Conservation (phyloP, 2,797 vertebrate genomes). For the Buphagus erythrorhynchus region DNA sequence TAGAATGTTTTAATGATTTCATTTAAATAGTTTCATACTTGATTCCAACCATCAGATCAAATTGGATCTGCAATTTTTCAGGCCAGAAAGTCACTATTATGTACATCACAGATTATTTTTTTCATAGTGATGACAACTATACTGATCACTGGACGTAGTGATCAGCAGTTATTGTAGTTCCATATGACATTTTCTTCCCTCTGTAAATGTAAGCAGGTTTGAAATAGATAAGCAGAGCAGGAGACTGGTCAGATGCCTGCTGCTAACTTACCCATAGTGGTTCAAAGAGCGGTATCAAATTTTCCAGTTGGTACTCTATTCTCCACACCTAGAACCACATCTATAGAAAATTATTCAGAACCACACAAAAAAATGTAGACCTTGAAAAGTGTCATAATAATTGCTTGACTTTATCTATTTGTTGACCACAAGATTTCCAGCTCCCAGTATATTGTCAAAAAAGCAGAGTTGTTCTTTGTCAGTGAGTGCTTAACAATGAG, state of each 20-base stretch:
- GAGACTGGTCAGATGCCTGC: not conserved
- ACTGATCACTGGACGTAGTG: not conserved
- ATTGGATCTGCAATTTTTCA: not conserved
- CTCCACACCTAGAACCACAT: not conserved
- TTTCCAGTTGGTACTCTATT: not conserved
- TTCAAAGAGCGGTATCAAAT: not conserved
- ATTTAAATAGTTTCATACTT: not conserved
- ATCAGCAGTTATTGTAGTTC: not conserved
- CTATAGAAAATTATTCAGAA: not conserved
- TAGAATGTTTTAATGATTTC: not conserved
- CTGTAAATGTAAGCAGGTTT: not conserved
- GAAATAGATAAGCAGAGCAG: not conserved
- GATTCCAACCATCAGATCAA: not conserved
- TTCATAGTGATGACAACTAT: not conserved
- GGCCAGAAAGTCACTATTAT: not conserved
- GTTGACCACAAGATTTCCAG: not conserved
- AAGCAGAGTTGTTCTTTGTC: not conserved
- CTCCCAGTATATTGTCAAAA: not conserved
- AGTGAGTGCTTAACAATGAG: not conserved
- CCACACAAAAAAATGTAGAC: not conserved
- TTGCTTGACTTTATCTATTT: not conserved
- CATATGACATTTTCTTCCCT: not conserved
- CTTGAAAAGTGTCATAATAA: not conserved
- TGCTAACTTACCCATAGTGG: not conserved
- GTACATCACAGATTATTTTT: not conserved